Conservation (phyloP, 2,113 vertebrate species). For the Larimichthys polyactis region DNA sequence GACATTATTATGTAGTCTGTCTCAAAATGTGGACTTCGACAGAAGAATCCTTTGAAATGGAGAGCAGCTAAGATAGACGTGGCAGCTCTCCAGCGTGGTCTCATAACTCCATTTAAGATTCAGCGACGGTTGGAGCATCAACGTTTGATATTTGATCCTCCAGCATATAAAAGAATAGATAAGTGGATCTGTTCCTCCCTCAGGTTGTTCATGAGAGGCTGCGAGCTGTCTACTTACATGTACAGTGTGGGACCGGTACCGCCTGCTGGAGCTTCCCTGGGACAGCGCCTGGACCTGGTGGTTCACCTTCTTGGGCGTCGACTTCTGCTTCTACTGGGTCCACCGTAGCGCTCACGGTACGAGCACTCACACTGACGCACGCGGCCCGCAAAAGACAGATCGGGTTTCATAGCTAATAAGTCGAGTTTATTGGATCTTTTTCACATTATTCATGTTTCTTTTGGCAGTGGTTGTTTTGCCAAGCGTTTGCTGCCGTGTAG, state of each 20-base stretch:
- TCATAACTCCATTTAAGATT: too few relatives aligned
- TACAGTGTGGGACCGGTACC: constrained; percentile 91
- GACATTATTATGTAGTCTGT: too few relatives aligned
- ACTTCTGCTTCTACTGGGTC: constrained; percentile 93
- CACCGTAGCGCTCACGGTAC: constrained; percentile 92
- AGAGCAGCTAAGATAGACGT: too few relatives aligned
- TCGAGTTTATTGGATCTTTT: neutral
- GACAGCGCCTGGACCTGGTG: constrained; percentile 93
- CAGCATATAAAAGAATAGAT: too few relatives aligned
- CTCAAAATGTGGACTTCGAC: too few relatives aligned
- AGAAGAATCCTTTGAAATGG: too few relatives aligned
- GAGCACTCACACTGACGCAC: constrained; percentile 19
- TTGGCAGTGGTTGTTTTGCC: neutral
- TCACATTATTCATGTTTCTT: too few relatives aligned
- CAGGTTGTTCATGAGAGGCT: constrained; percentile 87
- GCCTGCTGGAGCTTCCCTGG: constrained; percentile 89
- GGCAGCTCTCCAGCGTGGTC: too few relatives aligned
- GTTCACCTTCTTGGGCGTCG: constrained; percentile 90
- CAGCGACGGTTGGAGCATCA: too few relatives aligned
- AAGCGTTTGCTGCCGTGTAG: neutral
- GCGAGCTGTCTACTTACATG: constrained; percentile 89
- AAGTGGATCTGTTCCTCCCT: constrained; percentile 13
- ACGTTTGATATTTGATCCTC: too few relatives aligned
- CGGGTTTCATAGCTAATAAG: neutral
- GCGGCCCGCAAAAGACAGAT: neutral